Conservation (phyloP, 2,113 vertebrate genomes). For the Pelodiscus sinensis region DNA sequence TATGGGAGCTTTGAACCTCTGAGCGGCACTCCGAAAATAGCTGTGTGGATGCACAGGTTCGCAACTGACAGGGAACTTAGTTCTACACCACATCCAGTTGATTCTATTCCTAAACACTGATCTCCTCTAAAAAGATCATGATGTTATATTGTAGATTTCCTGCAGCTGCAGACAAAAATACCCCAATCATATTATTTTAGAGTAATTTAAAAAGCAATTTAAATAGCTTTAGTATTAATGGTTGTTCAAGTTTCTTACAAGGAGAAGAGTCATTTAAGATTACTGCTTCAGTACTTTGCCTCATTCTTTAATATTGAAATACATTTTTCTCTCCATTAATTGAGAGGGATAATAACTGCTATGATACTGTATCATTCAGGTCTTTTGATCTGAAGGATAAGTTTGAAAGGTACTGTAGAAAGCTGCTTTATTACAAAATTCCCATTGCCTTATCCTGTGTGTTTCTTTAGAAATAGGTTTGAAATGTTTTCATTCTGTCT, state of each 20-base stretch:
- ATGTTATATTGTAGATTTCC: background rate
- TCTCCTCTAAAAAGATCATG: conserved; percentile 4
- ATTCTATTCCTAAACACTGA: conserved; percentile 44
- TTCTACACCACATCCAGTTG: conserved; percentile 22
- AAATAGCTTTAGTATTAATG: conserved; percentile 11
- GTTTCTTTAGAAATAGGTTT: background rate
- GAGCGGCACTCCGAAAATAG: too few relatives aligned
- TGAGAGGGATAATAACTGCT: conserved; percentile 22
- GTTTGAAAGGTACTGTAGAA: background rate
- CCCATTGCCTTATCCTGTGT: background rate
- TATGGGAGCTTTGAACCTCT: too few relatives aligned
- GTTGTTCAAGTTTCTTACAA: background rate
- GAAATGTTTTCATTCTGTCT: background rate
- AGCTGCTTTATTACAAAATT: background rate
- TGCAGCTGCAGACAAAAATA: conserved; percentile 26
- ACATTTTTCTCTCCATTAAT: conserved; percentile 26
- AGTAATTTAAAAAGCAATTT: conserved; percentile 36
- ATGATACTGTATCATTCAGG: background rate
- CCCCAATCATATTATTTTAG: conserved; percentile 45
- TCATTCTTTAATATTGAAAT: conserved; percentile 13
- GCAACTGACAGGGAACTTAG: too few relatives aligned
- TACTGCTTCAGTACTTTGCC: background rate
- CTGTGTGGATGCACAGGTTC: too few relatives aligned
- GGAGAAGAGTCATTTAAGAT: background rate
- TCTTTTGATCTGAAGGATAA: conserved; percentile 3